Evolutionary conservation across 2,888 invertebrate genomes (phyloP).

Genomic region (Drosophila yooni): DNA sequence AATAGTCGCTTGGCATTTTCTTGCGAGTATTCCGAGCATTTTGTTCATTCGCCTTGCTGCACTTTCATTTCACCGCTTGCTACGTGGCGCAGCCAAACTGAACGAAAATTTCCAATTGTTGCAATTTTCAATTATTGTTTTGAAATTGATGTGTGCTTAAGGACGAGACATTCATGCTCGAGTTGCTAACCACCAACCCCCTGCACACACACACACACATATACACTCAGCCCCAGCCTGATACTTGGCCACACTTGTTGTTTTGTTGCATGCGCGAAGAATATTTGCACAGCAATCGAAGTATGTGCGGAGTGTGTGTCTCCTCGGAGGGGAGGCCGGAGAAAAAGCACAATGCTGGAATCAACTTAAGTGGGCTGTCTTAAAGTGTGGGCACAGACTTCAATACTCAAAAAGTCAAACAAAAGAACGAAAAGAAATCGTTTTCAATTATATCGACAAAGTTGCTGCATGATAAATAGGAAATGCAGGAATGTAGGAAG

Average conservation of each 20-base stretch:
- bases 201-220: constrained; percentile 2
- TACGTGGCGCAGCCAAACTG: constrained; percentile 50
- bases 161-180: constrained; percentile 65
- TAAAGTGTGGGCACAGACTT: constrained; percentile 15
- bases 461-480: background rate
- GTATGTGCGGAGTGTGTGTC: constrained; percentile 54
- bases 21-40: constrained; percentile 24
- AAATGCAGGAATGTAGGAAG: background rate
- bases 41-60: constrained; percentile 31
- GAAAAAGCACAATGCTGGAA: background rate
- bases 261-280: constrained; percentile 53
- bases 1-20: constrained; percentile 43
- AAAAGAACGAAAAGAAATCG: constrained; percentile 25
- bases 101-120: constrained; percentile 67
- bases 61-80: constrained; percentile 43
- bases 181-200: constrained; percentile 39
- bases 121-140: constrained; percentile 80
- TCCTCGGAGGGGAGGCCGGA: constrained; percentile 2
- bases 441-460: background rate
- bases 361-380: background rate
- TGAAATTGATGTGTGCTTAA: constrained; percentile 77
- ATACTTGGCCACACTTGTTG: constrained; percentile 21
- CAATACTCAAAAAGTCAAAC: constrained; percentile 16
- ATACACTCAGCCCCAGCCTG: constrained; percentile 2
- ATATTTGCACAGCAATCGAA: constrained; percentile 61